Percentiles rank a stretch among this genome's conserved stretches.
Evolutionary conservation across 2,888 invertebrate species (phyloP).

Genomic region (Dryococelus australis): DNA sequence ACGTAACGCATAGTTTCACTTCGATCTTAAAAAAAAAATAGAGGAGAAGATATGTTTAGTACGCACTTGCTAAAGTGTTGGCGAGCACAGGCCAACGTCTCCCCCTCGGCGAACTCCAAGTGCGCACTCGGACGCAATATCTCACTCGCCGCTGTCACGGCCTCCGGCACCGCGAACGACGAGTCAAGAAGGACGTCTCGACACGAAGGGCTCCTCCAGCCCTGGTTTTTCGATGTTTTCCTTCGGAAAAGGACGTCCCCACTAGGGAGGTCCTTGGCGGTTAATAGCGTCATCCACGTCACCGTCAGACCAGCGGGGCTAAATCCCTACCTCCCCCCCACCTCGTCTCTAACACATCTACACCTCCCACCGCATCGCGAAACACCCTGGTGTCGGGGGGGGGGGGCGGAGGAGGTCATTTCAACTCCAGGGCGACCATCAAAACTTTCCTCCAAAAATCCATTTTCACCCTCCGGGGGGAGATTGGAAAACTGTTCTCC

Average conservation of each 20-base stretch:
- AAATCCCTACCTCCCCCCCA: neutral
- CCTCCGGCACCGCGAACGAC: neutral
- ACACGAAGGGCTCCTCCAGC: neutral
- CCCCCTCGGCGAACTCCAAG: neutral
- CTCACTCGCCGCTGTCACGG: neutral
- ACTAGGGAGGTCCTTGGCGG: neutral
- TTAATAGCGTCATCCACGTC: conserved; percentile 16
- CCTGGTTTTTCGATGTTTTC: neutral
- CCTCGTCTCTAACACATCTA: neutral
- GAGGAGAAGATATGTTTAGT: too few species aligned
- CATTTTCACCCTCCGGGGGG: neutral
- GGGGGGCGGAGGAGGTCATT: neutral
- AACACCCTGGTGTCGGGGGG: neutral
- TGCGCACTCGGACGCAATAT: neutral
- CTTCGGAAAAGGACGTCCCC: neutral
- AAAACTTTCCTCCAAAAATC: conserved; percentile 6
- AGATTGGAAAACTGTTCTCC: conserved; percentile 16
- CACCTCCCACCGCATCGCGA: neutral
- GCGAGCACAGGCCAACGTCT: neutral
- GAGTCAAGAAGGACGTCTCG: neutral
- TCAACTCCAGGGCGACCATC: conserved; percentile 5
- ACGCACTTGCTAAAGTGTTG: too few species aligned
- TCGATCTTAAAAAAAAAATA: too few species aligned
- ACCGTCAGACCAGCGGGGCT: neutral
- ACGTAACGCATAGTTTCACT: too few species aligned